Evolutionary conservation across 1,140 invertebrate genomes (phyloP).

Genomic region (Musca vetustissima): DNA sequence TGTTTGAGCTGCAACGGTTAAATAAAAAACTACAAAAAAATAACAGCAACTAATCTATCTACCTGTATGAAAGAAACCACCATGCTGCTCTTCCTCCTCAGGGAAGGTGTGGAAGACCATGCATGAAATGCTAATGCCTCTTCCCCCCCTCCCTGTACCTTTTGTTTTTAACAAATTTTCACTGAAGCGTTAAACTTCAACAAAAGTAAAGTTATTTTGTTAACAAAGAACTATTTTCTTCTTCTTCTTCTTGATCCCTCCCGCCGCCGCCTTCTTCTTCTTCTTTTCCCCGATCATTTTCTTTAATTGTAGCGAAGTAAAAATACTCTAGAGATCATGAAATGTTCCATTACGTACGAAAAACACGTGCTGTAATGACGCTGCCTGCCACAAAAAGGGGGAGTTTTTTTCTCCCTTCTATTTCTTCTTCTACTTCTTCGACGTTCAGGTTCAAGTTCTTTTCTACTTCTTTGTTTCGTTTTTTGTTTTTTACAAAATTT

Average conservation of each 20-base stretch:
- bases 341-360: too few species aligned
- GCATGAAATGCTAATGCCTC: too few species aligned
- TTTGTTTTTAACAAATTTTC: constrained; percentile 1
- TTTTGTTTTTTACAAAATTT: neutral
- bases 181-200: constrained; percentile 19
- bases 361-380: constrained; percentile 7
- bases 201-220: constrained; percentile 3
- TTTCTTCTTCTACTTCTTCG: too few species aligned
- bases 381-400: neutral
- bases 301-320: neutral
- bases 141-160: neutral
- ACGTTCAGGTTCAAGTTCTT: neutral
- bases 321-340: too few species aligned
- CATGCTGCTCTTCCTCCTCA: neutral
- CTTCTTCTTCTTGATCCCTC: too few species aligned
- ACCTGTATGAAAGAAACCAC: neutral
- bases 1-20: constrained; percentile 11
- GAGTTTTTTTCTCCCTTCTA: neutral
- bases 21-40: neutral
- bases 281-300: neutral
- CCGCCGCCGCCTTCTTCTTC: too few species aligned
- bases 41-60: neutral
- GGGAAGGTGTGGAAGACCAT: neutral
- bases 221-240: too few species aligned
- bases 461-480: too few species aligned